Evolutionary conservation across 2,888 invertebrate genomes (phyloP).

Genomic region (Cloeon dipterum): DNA sequence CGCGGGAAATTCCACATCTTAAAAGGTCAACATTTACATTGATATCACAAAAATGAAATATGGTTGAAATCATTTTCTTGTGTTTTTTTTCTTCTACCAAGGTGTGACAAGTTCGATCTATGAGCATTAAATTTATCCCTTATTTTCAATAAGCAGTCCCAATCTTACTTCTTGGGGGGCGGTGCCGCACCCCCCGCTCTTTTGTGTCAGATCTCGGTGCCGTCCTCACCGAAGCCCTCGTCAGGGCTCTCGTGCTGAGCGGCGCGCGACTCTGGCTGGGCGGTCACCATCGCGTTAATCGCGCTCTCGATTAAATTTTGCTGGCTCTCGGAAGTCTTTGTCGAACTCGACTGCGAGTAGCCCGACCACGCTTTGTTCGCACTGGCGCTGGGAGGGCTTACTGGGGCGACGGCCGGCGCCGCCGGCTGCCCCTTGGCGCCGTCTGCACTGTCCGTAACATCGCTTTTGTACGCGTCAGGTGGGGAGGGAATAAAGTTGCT

Average conservation of each 20-base stretch:
- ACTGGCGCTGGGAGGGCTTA: not conserved
- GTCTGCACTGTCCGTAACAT: slow-evolving; percentile 17
- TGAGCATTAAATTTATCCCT: too few species aligned
- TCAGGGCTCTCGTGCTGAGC: slow-evolving; percentile 69
- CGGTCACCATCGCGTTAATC: not conserved
- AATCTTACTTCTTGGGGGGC: too few species aligned
- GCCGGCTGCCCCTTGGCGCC: not conserved
- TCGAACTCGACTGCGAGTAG: slow-evolving; percentile 26
- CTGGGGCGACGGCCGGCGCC: not conserved
- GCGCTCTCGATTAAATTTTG: not conserved
- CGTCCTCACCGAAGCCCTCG: slow-evolving; percentile 82
- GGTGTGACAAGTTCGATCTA: too few species aligned
- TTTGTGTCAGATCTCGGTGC: slow-evolving; percentile 57
- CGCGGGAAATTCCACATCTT: too few species aligned
- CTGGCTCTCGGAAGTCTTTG: not conserved
- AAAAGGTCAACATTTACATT: too few species aligned
- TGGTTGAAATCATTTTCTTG: too few species aligned
- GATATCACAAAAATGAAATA: too few species aligned
- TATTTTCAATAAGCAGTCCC: too few species aligned
- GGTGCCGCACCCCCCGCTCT: slow-evolving; percentile 10
- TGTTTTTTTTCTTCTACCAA: too few species aligned
- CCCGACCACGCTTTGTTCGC: not conserved
- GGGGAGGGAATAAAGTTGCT: slow-evolving; percentile 35
- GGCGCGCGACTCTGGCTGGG: slow-evolving; percentile 65
- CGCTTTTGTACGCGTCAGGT: slow-evolving; percentile 43